Conservation (phyloP, 2,797 vertebrate species). For the Halcyon smyrnensis region DNA sequence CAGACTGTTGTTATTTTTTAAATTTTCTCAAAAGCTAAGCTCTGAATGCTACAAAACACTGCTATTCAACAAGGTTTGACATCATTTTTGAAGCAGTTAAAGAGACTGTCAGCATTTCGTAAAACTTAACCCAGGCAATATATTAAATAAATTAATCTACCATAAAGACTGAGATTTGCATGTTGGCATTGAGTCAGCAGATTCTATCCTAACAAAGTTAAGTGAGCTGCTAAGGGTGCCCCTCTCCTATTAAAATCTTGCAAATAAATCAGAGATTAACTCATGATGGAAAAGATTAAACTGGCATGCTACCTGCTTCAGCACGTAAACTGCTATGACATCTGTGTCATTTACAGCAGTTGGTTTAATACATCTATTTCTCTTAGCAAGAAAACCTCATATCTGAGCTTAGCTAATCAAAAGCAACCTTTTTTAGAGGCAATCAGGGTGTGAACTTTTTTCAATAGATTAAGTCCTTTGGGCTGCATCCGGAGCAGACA, state of each 20-base stretch:
- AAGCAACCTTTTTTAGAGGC: not conserved
- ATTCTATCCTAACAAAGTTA: not conserved
- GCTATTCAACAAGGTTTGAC: not conserved
- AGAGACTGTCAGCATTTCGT: constrained; percentile 14
- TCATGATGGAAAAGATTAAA: not conserved
- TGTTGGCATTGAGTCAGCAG: constrained; percentile 19
- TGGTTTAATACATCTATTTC: not conserved
- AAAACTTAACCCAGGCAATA: constrained; percentile 12
- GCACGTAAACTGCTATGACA: not conserved
- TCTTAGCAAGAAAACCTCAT: not conserved
- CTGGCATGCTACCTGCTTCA: not conserved
- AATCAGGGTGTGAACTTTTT: not conserved
- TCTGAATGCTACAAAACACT: constrained; percentile 2
- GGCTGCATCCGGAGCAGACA: not conserved
- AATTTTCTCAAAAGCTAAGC: constrained; percentile 26
- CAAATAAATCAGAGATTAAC: not conserved
- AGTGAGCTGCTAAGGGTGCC: not conserved
- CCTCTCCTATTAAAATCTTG: not conserved
- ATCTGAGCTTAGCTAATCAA: not conserved
- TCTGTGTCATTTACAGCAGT: not conserved
- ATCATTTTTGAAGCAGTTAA: constrained; percentile 35
- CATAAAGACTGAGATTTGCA: constrained; percentile 47
- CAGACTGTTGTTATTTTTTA: constrained; percentile 18
- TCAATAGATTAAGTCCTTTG: not conserved
- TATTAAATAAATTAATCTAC: constrained; percentile 51